A percentile compares a stretch with the other conserved stretches of the same genome.
phyloP scores from a whole-genome alignment of 2,888 invertebrate genomes.

The Mesorhabditis belari region DNA sequence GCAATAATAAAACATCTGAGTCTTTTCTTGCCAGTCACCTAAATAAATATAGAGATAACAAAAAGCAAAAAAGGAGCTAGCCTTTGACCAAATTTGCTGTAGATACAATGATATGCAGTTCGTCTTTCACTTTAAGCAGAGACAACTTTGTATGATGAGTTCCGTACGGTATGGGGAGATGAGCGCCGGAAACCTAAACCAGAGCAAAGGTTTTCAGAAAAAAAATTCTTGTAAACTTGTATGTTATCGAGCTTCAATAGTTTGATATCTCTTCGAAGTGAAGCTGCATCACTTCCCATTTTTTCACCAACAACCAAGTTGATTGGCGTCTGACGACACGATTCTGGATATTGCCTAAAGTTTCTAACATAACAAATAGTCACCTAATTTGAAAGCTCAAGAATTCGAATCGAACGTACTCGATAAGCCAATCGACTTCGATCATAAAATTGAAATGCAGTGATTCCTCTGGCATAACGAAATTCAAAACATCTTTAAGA shows the following conservation, averaged over 20 bases:
- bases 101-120: conserved; percentile 37
- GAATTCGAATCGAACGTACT: conserved; percentile 7
- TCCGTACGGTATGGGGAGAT: conserved; percentile 34
- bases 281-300: conserved; percentile 9
- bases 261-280: not conserved
- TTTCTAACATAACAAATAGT: not conserved
- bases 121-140: conserved; percentile 24
- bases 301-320: conserved; percentile 24
- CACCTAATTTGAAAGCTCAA: not conserved
- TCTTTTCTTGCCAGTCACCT: conserved; percentile 41
- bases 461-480: conserved; percentile 28
- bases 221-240: not conserved
- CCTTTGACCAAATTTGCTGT: conserved; percentile 36
- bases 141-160: conserved; percentile 46
- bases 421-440: conserved; percentile 30
- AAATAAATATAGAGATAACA: not conserved
- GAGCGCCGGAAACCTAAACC: conserved; percentile 15
- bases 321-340: conserved; percentile 15
- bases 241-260: too few species aligned
- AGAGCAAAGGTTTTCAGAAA: conserved; percentile 3
- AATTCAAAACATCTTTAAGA: conserved; percentile 23
- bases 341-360: conserved; percentile 25
- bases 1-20: conserved; percentile 39
- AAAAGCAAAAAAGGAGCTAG: not conserved
- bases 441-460: conserved; percentile 42